These are phyloP conservation scores for Poeciliopsis infans DNA, from an alignment of 2,797 vertebrate species.

Conservation along the genomic window DNA sequence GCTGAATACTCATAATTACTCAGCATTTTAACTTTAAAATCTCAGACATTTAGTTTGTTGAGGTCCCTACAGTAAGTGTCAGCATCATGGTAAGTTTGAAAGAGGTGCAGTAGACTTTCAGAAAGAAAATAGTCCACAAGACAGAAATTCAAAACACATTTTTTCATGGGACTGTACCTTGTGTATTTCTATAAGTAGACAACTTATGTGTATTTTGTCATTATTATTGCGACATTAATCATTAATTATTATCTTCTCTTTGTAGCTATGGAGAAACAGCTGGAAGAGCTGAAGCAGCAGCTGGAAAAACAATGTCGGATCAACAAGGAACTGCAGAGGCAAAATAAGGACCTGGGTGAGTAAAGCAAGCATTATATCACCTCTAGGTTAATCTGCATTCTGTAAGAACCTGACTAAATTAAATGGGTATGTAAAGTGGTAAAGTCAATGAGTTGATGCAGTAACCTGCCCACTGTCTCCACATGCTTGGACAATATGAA, in stretches of 20 bases:
- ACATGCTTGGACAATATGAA: slow-evolving; percentile 1
- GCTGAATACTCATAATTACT: background rate
- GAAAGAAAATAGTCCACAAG: background rate
- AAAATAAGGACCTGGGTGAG: slow-evolving; percentile 81
- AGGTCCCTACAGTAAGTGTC: background rate
- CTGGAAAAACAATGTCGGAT: slow-evolving; percentile 79
- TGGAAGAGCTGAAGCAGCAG: slow-evolving; percentile 79
- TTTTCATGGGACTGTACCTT: background rate
- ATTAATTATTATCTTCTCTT: background rate
- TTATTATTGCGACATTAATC: background rate
- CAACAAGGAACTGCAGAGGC: slow-evolving; percentile 75
- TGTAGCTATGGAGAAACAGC: slow-evolving; percentile 80
- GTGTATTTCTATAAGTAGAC: background rate
- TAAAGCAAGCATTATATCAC: background rate
- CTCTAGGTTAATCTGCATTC: background rate
- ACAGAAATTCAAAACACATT: background rate
- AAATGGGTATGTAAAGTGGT: background rate
- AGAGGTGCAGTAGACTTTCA: too few relatives aligned
- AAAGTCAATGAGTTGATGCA: background rate
- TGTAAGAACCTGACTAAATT: background rate
- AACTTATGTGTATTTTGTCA: background rate
- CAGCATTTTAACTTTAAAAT: background rate
- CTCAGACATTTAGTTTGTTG: background rate
- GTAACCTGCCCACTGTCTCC: background rate
- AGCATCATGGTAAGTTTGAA: background rate